Evolutionary conservation across 1,140 invertebrate genomes (phyloP).

Genomic region (Pseudomyrmex pallidus): DNA sequence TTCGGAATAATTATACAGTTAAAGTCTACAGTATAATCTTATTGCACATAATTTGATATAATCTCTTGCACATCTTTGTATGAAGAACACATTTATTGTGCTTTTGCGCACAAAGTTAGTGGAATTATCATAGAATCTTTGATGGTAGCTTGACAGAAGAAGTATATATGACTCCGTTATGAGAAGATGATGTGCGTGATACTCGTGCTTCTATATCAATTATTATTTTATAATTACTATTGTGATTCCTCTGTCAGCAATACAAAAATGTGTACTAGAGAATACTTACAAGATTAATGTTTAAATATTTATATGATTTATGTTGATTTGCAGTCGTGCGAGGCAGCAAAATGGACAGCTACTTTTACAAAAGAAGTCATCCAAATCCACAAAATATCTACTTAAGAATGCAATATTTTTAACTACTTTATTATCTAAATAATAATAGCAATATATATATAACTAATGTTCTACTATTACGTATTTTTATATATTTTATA

Average conservation of each 20-base stretch:
- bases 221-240: neutral
- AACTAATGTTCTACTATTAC: no score
- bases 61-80: conserved; percentile 7
- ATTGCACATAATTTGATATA: conserved; percentile 15
- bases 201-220: conserved; percentile 24
- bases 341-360: neutral
- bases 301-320: conserved; percentile 5
- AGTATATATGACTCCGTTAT: neutral
- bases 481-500: no score
- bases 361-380: conserved; percentile 5
- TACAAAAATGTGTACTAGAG: neutral
- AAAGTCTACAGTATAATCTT: neutral
- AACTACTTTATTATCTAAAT: no score
- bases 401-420: no score
- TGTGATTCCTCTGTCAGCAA: neutral
- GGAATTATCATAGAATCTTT: neutral
- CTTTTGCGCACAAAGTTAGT: conserved; percentile 1
- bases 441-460: no score
- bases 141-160: no score
- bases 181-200: neutral
- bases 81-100: conserved; percentile 35
- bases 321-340: neutral
- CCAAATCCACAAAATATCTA: neutral
- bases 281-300: conserved; percentile 2
- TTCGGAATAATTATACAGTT: neutral